Evolutionary conservation across 2,888 invertebrate genomes (phyloP), one percentile per base, ranked within the genome.

Genomic region (Synergus itoensis): DNA sequence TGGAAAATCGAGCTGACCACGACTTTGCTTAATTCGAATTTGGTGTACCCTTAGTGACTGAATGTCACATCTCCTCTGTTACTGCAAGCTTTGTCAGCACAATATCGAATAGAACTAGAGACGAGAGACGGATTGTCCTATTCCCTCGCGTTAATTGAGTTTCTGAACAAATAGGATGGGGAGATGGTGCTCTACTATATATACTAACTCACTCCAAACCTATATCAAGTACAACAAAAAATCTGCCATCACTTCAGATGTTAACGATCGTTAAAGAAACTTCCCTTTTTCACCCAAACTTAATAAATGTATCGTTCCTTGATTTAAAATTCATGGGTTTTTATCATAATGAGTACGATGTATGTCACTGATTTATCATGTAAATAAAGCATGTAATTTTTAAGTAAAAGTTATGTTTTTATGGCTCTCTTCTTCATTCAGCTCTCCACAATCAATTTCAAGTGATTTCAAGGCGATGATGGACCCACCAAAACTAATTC

Each of bases 91-190:
- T 82, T 77, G 83, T 83, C 81, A 82, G 81, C 83, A 77, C 76
- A 78, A 78, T 80, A 81, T 81, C 78, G 79, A 81, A 79, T 80
- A 82, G 73, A 73, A 48, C 48, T 53, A 48, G 77, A 81, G 73
- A 60, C 63, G 78, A 60, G 81, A 77, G 82, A 81, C 79, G 82
- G 77, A 78, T 82, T 80, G 79, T 83, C 80, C 77, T 78, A 62
- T 81, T 84, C 82, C 81, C 81, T 67, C 73, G 57, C 53, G 82
- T 80, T 82, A 84, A 85, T 83, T 81, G 80, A 83, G 80, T 79
- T 80, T 77, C 77, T 77, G 81, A 80, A 84, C 53, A 81, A 86
- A 85, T 77, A 79, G 82, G 77, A 62, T 79, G 65, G 79, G 78
- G 75, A 81, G 73, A 77, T 69, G 16, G 28, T 73, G 14, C 36